Percentiles rank a stretch among this genome's conserved stretches.
Conservation (phyloP, 2,113 vertebrate species). For the Microtus oregoni region DNA sequence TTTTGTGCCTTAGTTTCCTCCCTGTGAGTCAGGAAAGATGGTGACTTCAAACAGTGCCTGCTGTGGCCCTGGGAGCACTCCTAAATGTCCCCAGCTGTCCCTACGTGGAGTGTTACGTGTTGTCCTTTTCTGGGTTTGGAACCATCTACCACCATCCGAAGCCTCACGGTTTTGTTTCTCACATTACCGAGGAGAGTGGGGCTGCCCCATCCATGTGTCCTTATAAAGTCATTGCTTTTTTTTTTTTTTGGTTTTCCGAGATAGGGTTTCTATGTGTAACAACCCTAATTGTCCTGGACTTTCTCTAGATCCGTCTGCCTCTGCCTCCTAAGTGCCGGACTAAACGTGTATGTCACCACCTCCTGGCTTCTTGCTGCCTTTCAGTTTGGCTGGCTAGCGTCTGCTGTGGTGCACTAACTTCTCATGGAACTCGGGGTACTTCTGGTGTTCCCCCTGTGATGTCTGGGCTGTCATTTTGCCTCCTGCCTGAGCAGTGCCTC, state of each 20-base stretch:
- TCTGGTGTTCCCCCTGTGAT: background rate
- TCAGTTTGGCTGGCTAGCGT: rapidly evolving
- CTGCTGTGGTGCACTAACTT: rapidly evolving
- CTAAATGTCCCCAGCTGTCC: background rate
- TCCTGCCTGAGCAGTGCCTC: background rate
- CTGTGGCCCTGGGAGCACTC: rapidly evolving
- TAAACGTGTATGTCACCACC: background rate
- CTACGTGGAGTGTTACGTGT: rapidly evolving
- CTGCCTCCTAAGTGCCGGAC: background rate
- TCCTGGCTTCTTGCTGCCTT: rapidly evolving
- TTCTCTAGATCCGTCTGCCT: background rate
- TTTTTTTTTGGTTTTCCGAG: background rate
- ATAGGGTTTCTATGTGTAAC: background rate
- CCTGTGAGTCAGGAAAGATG: rapidly evolving
- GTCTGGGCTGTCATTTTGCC: rapidly evolving
- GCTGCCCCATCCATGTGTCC: rapidly evolving
- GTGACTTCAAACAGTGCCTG: rapidly evolving
- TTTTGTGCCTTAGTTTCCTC: background rate
- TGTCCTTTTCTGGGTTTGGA: background rate
- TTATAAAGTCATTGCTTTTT: rapidly evolving
- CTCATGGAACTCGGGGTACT: rapidly evolving
- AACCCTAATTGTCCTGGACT: background rate
- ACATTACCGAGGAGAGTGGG: rapidly evolving
- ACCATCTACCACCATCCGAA: rapidly evolving
- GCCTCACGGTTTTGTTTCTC: background rate